These are phyloP conservation scores for Gymnoscopelus braueri DNA, from an alignment of 2,797 vertebrate species.

Conservation along the genomic window DNA sequence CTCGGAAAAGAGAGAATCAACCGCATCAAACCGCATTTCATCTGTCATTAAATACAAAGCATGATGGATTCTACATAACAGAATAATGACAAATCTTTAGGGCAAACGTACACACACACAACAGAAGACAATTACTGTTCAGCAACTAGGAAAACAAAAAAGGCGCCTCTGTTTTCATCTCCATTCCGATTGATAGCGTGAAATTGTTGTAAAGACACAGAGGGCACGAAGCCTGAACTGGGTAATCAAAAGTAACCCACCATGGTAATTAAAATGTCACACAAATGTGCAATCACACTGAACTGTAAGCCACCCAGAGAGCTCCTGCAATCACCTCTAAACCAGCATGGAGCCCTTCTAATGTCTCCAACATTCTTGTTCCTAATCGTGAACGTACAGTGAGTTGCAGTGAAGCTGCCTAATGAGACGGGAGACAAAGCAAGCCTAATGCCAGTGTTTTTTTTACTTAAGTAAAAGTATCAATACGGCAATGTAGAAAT, in stretches of 20 bases:
- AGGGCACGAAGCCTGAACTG: conserved; percentile 67
- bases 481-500: too few relatives aligned
- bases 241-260: conserved; percentile 70
- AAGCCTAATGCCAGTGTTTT: not conserved
- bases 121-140: conserved; percentile 77
- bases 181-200: conserved; percentile 60
- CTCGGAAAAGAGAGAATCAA: conserved; percentile 43
- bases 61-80: conserved; percentile 69
- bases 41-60: conserved; percentile 76
- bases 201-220: conserved; percentile 69
- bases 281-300: conserved; percentile 60
- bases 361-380: conserved; percentile 42
- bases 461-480: too few relatives aligned
- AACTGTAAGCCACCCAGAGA: conserved; percentile 40
- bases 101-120: conserved; percentile 54
- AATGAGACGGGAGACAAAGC: conserved; percentile 43
- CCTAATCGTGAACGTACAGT: conserved; percentile 26
- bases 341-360: conserved; percentile 54
- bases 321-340: conserved; percentile 49
- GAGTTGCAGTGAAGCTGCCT: conserved; percentile 45
- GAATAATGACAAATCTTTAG: conserved; percentile 59
- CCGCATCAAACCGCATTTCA: conserved; percentile 73
- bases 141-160: conserved; percentile 38
- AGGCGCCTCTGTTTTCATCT: conserved; percentile 67
- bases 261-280: conserved; percentile 78